These are phyloP conservation scores for Sylvia borin DNA, from an alignment of 2,797 vertebrate genomes.

Conservation along the genomic window DNA sequence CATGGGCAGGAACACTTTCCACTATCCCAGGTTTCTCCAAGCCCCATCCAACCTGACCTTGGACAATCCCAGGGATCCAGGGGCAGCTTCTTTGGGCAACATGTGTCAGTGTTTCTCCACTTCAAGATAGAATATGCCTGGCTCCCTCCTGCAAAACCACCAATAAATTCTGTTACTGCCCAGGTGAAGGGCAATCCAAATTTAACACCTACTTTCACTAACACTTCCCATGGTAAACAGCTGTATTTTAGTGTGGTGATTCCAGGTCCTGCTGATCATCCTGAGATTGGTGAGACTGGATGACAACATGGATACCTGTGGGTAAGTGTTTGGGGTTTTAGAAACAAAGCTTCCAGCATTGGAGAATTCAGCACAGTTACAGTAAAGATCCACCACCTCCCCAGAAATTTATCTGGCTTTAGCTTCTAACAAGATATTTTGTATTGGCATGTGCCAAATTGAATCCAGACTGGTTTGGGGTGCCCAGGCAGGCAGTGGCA, in stretches of 20 bases:
- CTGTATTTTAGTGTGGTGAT: background rate
- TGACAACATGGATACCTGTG: accelerated
- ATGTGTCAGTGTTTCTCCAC: background rate
- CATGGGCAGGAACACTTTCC: background rate
- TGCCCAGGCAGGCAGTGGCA: background rate
- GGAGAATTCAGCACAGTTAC: background rate
- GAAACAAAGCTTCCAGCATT: background rate
- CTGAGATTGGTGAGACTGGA: background rate
- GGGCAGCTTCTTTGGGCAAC: background rate
- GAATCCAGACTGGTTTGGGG: background rate
- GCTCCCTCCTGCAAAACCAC: accelerated
- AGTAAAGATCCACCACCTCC: background rate
- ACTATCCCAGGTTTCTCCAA: accelerated
- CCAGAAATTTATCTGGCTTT: background rate
- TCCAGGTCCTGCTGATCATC: background rate
- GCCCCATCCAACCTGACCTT: accelerated
- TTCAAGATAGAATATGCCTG: no score
- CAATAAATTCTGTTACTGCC: background rate
- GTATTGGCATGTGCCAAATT: accelerated
- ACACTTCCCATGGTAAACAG: background rate
- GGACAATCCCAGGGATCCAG: background rate
- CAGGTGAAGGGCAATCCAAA: background rate
- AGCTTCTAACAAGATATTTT: background rate
- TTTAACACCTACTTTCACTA: background rate
- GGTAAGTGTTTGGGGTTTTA: background rate